Evolutionary conservation across 2,888 invertebrate species (phyloP), one percentile per base, ranked within the genome.

Genomic region (Agrochola circellaris): DNA sequence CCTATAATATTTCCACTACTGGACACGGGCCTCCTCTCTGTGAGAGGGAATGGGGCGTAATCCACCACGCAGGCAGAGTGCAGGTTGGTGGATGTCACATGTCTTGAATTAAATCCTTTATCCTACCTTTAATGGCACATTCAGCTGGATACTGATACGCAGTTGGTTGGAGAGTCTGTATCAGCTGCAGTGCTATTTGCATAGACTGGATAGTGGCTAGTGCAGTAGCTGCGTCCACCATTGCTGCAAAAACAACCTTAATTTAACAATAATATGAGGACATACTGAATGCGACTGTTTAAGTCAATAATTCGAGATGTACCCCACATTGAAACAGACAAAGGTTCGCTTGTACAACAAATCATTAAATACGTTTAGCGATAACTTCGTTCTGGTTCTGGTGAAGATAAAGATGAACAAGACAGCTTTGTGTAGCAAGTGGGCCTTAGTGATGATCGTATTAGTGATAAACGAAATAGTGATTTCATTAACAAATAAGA

Each of bases 181-280:
- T 3, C 48, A 79, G 3, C 26, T 77, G 79, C 34, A 79, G 67
- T 5, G 67, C 20, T 20, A 77, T 26, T 60, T 79, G 79, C 38
- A 77, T n/a, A 2, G 79, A 67, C 77, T 77, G 77, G 8, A 79
- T 71, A 6, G 56, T 48, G 7, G 66, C 58, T 26, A 79, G 45
- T 1, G 79, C 66, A n/a, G 77, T 8, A 20, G 79, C 71, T 8
- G 79, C 77, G 48, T 79, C 56, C 23, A 45, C 15, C 77, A 77
- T 79, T 26, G 3, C 77, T 77, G 42, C 4, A 26, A 51, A 17
- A 56, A 1, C 17, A 45, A 54, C 9, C 45, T n/a, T 38, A 38
- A 1, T 34, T 11, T 2, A 1, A 48, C 30, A 58, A 30, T 8
- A 30, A 5, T 42, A 56, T 54, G 11, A 38, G 38, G 34, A 56